Evolutionary conservation across 2,797 vertebrate species (phyloP).

Genomic region (Novumbra hubbsi): DNA sequence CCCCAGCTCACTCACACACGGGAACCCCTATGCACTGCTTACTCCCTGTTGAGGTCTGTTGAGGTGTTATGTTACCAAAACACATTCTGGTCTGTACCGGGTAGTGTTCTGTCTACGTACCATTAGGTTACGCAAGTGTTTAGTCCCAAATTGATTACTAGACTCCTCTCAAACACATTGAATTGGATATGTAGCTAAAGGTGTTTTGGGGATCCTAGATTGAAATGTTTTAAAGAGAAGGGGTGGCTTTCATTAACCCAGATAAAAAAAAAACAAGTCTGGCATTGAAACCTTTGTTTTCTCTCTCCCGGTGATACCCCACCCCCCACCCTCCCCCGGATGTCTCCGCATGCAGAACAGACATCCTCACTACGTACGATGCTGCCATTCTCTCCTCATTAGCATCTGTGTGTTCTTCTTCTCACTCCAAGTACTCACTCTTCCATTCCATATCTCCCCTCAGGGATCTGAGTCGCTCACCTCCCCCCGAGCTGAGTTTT

Average conservation of each 20-base stretch:
- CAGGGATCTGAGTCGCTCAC: conserved; percentile 61
- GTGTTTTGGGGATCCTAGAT: neutral
- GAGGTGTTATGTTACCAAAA: conserved; percentile 5
- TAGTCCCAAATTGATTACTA: conserved; percentile 2
- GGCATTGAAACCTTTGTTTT: conserved; percentile 78
- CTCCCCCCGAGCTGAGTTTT: conserved; percentile 49
- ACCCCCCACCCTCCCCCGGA: conserved; percentile 37
- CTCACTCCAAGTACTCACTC: conserved; percentile 52
- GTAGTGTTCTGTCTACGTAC: neutral
- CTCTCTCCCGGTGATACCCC: conserved; percentile 60
- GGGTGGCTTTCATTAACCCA: conserved; percentile 26
- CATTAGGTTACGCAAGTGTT: neutral
- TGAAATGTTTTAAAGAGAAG: conserved; percentile 13
- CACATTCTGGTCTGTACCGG: conserved; percentile 1
- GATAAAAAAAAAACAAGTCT: conserved; percentile 22
- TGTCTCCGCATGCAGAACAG: conserved; percentile 75
- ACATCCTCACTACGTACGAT: conserved; percentile 66
- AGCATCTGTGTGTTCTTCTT: conserved; percentile 60
- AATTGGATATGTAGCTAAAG: conserved; percentile 18
- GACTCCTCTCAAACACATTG: conserved; percentile 28
- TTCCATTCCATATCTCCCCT: conserved; percentile 63
- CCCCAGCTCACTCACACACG: conserved; percentile 26
- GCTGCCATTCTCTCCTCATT: conserved; percentile 60
- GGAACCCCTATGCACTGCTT: conserved; percentile 22
- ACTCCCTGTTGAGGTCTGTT: conserved; percentile 20